Evolutionary conservation across 2,113 vertebrate genomes (phyloP).

Genomic region (Mormyrus iriodes): DNA sequence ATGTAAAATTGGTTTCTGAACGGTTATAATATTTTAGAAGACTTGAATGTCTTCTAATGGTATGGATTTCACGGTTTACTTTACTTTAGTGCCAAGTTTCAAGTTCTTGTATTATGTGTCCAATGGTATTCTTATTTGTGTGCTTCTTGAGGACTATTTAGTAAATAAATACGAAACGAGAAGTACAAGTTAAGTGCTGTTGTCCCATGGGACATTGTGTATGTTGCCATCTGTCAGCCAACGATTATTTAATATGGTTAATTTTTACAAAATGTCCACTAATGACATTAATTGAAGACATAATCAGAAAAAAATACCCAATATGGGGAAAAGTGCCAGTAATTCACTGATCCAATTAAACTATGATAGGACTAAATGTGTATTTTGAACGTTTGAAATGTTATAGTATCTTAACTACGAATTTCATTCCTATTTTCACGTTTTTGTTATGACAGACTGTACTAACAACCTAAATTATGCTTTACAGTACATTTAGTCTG

Average conservation of each 20-base stretch:
- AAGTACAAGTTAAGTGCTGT: neutral
- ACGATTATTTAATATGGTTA: neutral
- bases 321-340: neutral
- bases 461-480: neutral
- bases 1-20: neutral
- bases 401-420: neutral
- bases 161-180: neutral
- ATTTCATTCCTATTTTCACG: neutral
- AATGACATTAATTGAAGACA: neutral
- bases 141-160: neutral
- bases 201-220: neutral
- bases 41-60: neutral
- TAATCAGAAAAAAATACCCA: neutral
- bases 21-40: neutral
- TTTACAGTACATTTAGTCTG: neutral
- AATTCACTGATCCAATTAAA: neutral
- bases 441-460: neutral
- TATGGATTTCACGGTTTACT: neutral
- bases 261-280: neutral
- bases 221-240: neutral
- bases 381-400: neutral
- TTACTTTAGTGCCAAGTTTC: neutral
- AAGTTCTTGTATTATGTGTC: neutral
- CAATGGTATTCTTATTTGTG: neutral
- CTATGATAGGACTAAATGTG: neutral